Evolutionary conservation across 1,140 invertebrate genomes (phyloP), one percentile per base, ranked within the genome.

Genomic region (Triops longicaudatus): DNA sequence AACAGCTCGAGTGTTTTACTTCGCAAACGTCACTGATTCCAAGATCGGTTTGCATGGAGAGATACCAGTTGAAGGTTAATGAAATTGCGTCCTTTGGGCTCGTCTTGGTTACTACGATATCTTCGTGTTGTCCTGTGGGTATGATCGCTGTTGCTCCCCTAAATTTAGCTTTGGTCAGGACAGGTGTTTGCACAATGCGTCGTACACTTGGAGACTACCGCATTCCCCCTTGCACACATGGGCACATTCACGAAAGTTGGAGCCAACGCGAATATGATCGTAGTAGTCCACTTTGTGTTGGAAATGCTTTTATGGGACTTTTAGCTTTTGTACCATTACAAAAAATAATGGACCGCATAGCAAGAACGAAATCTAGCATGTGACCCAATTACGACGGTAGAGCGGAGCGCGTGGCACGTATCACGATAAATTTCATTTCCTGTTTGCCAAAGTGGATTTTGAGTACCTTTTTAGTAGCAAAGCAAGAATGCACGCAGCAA

Each of bases 101-200:
- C 31, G 31, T 37, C 7, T 37, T 37, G 31, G 31, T 37, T 37
- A 37, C 31, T 37, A 7, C 7, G 31, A 37, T 37, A 7, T 37
- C 31, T 37, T 37, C 31, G 31, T 37, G 31, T 37, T 37, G 31
- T 37, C 31, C 31, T 37, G 7, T 37, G 31, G 31, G 31, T 37
- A 37, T 37, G 31, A 37, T 63, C 22, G 22, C 17, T 6, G 50
- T 63, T 17, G 14, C 50, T 17, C 50, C 22, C 50, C 50, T 63
- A 63, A 63, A 63, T n/a, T 63, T 63, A 63, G 50, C 14, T 63
- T 63, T 63, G 14, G 17, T 63, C 50, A 63, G 50, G 50, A 63
- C 50, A 63, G 50, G 50, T 63, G 50, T 63, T 63, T 63, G 50
- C 50, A 63, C 50, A 63, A 63, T 63, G 50, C 22, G 50, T 63